Evolutionary conservation across 2,113 vertebrate species (phyloP).

Genomic region (Meleagris gallopavo): DNA sequence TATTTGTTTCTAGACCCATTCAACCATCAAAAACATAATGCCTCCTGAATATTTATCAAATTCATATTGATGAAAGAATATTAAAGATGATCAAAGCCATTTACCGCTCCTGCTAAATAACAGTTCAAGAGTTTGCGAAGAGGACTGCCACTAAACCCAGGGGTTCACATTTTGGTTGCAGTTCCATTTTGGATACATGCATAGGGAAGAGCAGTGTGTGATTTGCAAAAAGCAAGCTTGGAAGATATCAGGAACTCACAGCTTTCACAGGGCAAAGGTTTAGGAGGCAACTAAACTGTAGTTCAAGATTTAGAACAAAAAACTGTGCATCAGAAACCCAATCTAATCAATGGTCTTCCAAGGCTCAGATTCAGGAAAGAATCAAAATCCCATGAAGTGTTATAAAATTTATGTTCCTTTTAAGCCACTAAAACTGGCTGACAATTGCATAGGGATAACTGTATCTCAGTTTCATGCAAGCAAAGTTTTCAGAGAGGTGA

Average conservation of each 20-base stretch:
- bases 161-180: neutral
- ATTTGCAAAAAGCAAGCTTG: neutral
- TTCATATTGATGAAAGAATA: conserved; percentile 12
- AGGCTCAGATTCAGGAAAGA: neutral
- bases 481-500: neutral
- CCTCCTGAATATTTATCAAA: conserved; percentile 33
- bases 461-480: neutral
- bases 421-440: neutral
- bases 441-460: neutral
- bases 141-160: neutral
- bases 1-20: conserved; percentile 41
- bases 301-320: neutral
- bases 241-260: neutral
- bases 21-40: neutral
- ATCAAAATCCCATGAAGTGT: neutral
- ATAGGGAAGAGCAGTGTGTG: neutral
- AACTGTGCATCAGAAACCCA: neutral
- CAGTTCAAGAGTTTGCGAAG: neutral
- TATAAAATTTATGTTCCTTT: neutral
- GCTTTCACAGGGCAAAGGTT: neutral
- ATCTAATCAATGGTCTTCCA: neutral
- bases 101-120: neutral
- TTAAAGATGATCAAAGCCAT: neutral
- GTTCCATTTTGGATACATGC: neutral
- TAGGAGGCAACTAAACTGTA: neutral